Conservation (phyloP, 2,888 invertebrate species). For the Loripinus fragilis region DNA sequence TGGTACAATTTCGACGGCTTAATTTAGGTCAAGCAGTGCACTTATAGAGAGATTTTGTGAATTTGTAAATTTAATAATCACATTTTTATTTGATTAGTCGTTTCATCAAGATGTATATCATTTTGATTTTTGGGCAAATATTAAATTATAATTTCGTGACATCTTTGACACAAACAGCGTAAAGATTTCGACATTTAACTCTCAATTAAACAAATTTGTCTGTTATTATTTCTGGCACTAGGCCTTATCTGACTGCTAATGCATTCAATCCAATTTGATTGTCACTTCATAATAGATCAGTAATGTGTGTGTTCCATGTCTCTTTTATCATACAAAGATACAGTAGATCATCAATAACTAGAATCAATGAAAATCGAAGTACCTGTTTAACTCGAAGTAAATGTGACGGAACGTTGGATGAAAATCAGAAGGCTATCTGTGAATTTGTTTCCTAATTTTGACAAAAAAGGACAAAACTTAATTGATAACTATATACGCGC, state of each 20-base stretch:
- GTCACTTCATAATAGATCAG: too few relatives aligned
- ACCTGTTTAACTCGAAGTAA: too few relatives aligned
- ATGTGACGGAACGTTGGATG: too few relatives aligned
- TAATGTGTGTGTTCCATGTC: too few relatives aligned
- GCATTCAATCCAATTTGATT: background rate
- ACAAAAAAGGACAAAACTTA: too few relatives aligned
- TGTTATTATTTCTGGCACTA: slow-evolving; percentile 1
- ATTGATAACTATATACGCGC: too few relatives aligned
- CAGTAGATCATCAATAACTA: too few relatives aligned
- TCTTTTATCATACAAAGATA: too few relatives aligned
- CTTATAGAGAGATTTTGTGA: background rate
- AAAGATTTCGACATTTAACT: slow-evolving; percentile 11
- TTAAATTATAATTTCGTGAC: slow-evolving; percentile 18
- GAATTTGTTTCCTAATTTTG: too few relatives aligned
- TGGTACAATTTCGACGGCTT: background rate
- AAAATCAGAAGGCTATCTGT: too few relatives aligned
- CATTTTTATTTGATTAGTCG: slow-evolving; percentile 3
- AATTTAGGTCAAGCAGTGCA: slow-evolving; percentile 1
- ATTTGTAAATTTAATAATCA: background rate
- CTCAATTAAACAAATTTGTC: background rate
- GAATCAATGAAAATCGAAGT: too few relatives aligned
- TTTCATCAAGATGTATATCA: slow-evolving; percentile 11
- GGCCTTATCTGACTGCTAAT: background rate
- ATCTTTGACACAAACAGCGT: slow-evolving; percentile 2
- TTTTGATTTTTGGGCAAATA: background rate